Evolutionary conservation across 2,113 vertebrate species (phyloP), one percentile per base, ranked within the genome.

Genomic region (Xenus cinereus): DNA sequence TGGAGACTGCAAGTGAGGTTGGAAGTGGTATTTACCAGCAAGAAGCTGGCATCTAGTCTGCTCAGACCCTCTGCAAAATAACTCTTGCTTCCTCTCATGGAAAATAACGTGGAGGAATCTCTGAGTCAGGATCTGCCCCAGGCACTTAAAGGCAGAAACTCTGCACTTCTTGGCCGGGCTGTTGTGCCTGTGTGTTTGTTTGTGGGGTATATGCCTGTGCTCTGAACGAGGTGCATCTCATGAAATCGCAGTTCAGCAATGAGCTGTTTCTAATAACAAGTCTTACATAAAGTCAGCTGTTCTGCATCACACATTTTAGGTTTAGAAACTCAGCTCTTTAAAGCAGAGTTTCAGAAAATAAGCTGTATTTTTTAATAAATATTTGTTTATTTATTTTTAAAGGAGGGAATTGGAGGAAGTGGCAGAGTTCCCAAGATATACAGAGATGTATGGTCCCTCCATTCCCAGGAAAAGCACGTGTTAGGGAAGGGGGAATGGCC

Each of bases 211-310:
- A 13, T 22, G 84, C 81, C 82, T 60, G 23, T 23, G 81, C 53
- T 83, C 79, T 4, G 67, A 81, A 75, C 2, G 77, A 96, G 96
- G 90, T 81, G 93, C 85, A 93, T 39, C 91, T 57, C 89, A 1
- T 66, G 93, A 41, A 59, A 89, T 56, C 39, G 11, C 92, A 46
- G 62, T 19, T 62, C 74, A 39, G 84, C 84, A 39, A 5, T 9
- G 68, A 81, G 51, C 97, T 97, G 97, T 93, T 97, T 96, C 95
- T 69, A 97, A 97, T 96, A 87, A 97, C 32, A 33, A 67, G 53
- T 14, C 66, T 87, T 93, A 75, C 88, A 88, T n/a, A 84, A 94
- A 94, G 72, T 93, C 90, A 94, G 95, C 97, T 97, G 94, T 64
- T 94, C 94, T 67, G 89, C 96, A 96, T 95, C 86, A 86, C 0